Base-by-base conservation (phyloP, 2,888 invertebrate species). In the Ypsolopha scabrella region DNA sequence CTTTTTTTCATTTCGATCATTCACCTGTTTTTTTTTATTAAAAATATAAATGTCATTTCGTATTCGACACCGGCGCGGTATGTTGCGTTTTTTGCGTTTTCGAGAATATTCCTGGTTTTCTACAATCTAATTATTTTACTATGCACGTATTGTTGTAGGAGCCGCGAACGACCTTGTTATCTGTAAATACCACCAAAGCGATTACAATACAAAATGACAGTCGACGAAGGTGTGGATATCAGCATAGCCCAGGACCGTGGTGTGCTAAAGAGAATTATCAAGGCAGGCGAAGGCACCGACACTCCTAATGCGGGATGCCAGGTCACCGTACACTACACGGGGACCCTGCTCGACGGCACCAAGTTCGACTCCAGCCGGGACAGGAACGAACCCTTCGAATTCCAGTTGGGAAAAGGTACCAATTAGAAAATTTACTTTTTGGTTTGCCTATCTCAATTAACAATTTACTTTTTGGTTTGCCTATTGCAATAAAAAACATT, bases 291-390 rank as follows among this genome's bases (percentile, higher is more conserved):
- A 53, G 95, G 95, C 1, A 87, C 88, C n/a, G 92, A 92, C 53
- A 87, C 81, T 37, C 95, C 97, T 0, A 78, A 85, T 10, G 71
- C 82, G 48, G 96, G 96, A 1, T 93, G 92, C 70, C 67, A 71
- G 53, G 89, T 92, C 7, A 89, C 77, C 6, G 92, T 96, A 0
- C 97, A 99, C 76, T 99, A 99, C 70, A 94, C 93, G 1, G 98
- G 98, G 36, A 94, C 93, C 1, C 87, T 98, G 36, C 67, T 90
- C 34, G 94, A 97, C 79, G 98, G 98, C 41, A 92, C 93, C 3
- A 91, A 94, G 68, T 98, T 99, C 71, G 99, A 99, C 79, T 96
- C 97, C 0, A 97, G 96, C 72, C 89, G 91, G 59, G 93, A 94
- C 60, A 89, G 96, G 54, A 90, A 91, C 56, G 90, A 93, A 55